Conservation (phyloP, 2,113 vertebrate genomes). For the Rhinopomastus cyanomelas region DNA sequence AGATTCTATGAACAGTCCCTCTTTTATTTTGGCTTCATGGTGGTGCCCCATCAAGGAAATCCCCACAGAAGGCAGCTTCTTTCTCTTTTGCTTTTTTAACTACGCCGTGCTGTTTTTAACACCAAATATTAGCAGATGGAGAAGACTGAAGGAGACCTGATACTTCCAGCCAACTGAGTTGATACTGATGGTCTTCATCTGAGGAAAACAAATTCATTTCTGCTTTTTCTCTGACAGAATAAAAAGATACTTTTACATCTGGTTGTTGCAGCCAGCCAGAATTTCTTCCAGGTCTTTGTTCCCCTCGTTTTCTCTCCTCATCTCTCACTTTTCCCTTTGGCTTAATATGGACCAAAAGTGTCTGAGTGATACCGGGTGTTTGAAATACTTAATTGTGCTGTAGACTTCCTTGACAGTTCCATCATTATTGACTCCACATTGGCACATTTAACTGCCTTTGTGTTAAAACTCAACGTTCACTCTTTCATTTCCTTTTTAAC, state of each 20-base stretch:
- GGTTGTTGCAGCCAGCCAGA: neutral
- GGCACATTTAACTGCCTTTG: neutral
- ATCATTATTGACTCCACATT: neutral
- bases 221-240: neutral
- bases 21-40: neutral
- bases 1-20: neutral
- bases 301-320: neutral
- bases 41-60: neutral
- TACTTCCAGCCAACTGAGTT: neutral
- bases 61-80: neutral
- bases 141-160: neutral
- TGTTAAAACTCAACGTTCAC: neutral
- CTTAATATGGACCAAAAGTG: neutral
- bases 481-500: neutral
- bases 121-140: neutral
- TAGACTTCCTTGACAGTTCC: neutral
- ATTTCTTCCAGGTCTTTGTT: slow-evolving; percentile 8
- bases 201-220: neutral
- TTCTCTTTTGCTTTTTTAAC: neutral
- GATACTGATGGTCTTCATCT: neutral
- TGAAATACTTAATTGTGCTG: neutral
- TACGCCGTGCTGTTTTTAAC: neutral
- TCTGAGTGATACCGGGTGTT: accelerated
- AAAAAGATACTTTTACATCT: neutral
- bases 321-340: neutral